Percentiles rank a stretch among this genome's conserved stretches.
phyloP scores from a whole-genome alignment of 2,888 invertebrate genomes.

The Xestoiulus laeticollis region DNA sequence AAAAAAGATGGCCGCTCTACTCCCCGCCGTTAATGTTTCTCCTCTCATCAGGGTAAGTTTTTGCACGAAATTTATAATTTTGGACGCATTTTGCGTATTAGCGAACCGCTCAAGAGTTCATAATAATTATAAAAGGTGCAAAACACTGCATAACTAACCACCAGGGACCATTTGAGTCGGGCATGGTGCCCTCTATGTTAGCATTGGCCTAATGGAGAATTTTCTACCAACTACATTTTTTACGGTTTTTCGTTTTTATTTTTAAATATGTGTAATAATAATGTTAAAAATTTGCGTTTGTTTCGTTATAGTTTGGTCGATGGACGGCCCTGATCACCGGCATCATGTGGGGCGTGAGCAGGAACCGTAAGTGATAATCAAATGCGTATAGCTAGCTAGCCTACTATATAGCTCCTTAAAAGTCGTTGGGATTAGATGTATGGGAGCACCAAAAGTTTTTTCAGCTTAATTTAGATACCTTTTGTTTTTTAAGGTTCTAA shows the following conservation, averaged over 20 bases:
- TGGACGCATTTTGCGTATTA: not conserved
- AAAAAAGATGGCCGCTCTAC: conserved; percentile 45
- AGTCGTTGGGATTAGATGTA: not conserved
- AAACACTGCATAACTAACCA: not conserved
- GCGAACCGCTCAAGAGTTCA: not conserved
- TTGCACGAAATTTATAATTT: not conserved
- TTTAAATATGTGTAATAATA: not conserved
- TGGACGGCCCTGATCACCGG: conserved; percentile 39
- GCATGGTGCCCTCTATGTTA: not conserved
- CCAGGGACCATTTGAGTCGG: not conserved
- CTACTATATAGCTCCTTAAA: too few relatives aligned
- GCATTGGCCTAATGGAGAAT: not conserved
- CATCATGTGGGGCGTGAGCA: conserved; percentile 46
- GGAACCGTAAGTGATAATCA: conserved; percentile 51
- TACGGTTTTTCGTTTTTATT: not conserved
- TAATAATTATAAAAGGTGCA: not conserved
- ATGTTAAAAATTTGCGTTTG: not conserved
- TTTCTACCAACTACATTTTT: not conserved
- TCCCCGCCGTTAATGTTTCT: conserved; percentile 40
- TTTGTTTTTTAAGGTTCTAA: conserved; percentile 15
- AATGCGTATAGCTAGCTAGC: too few relatives aligned
- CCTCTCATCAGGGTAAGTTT: conserved; percentile 46
- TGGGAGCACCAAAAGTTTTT: not conserved
- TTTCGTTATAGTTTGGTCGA: conserved; percentile 43
- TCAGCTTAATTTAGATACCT: not conserved